Conservation (phyloP, 2,888 invertebrate genomes). For the Acronicta leporina region DNA sequence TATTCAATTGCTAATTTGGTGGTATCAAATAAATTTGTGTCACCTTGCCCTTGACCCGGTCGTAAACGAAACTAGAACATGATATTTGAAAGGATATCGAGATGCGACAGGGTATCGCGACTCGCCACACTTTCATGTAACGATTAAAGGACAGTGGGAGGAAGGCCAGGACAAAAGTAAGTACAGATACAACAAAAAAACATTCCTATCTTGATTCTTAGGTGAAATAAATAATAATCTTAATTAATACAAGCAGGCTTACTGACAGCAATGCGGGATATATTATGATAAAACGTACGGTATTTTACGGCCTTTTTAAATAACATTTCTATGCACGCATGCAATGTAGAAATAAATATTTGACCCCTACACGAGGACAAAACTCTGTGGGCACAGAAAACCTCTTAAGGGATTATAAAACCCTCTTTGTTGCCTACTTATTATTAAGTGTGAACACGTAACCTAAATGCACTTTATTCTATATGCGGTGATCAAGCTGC, state of each 20-base stretch:
- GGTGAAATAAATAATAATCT: constrained; percentile 19
- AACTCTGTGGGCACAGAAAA: too few species aligned
- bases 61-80: constrained; percentile 49
- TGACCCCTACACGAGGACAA: background rate
- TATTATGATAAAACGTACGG: constrained; percentile 16
- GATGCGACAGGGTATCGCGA: constrained; percentile 37
- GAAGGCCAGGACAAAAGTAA: constrained; percentile 31
- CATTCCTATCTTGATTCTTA: constrained; percentile 2
- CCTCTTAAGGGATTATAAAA: too few species aligned
- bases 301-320: constrained; percentile 22
- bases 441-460: too few species aligned
- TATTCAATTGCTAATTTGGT: constrained; percentile 30
- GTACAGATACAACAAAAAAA: background rate
- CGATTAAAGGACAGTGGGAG: constrained; percentile 39
- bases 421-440: too few species aligned
- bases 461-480: too few species aligned
- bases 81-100: constrained; percentile 51
- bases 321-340: background rate
- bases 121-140: constrained; percentile 34
- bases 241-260: constrained; percentile 24
- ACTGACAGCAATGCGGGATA: constrained; percentile 45
- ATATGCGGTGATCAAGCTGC: too few species aligned
- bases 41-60: constrained; percentile 51
- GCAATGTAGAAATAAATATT: background rate
- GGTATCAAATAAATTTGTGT: constrained; percentile 46